These are phyloP conservation scores for Liopterus haemorrhoidalis DNA, from an alignment of 2,888 invertebrate species.

Conservation along the genomic window DNA sequence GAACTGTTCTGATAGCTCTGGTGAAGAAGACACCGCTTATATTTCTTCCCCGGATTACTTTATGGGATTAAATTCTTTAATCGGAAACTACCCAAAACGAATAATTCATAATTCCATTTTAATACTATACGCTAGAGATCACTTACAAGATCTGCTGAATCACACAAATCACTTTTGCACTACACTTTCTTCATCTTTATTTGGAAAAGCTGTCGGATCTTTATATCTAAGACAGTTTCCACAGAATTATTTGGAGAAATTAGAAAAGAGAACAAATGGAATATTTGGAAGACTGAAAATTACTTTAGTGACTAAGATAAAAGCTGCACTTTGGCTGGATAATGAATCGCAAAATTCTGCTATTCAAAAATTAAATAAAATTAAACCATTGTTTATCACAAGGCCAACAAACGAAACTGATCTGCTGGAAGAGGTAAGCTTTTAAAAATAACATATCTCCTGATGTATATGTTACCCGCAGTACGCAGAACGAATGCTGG, in stretches of 20 bases:
- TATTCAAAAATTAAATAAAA: slow-evolving; percentile 43
- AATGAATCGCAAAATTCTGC: slow-evolving; percentile 44
- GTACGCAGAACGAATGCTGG: too few species aligned
- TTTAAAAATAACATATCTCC: too few species aligned
- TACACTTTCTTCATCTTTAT: slow-evolving; percentile 42
- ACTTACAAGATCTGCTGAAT: slow-evolving; percentile 46
- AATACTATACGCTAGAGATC: slow-evolving; percentile 47
- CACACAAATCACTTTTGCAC: slow-evolving; percentile 43
- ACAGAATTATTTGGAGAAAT: slow-evolving; percentile 38
- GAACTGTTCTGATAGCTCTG: slow-evolving; percentile 31
- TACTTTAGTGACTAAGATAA: slow-evolving; percentile 44
- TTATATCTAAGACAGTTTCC: slow-evolving; percentile 47
- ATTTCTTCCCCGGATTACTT: slow-evolving; percentile 39
- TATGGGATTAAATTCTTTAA: slow-evolving; percentile 35
- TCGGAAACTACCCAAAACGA: too few species aligned
- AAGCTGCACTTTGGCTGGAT: slow-evolving; percentile 46
- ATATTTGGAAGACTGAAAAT: slow-evolving; percentile 46
- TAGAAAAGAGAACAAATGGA: slow-evolving; percentile 36
- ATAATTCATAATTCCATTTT: slow-evolving; percentile 48
- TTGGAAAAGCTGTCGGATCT: slow-evolving; percentile 45
- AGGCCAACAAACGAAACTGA: slow-evolving; percentile 44
- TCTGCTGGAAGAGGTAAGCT: too few species aligned
- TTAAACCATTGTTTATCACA: slow-evolving; percentile 46
- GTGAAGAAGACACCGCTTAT: slow-evolving; percentile 36
- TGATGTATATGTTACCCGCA: too few species aligned